Conservation (phyloP, 1,140 invertebrate species). For the Ceratoteleas bidentatus region DNA sequence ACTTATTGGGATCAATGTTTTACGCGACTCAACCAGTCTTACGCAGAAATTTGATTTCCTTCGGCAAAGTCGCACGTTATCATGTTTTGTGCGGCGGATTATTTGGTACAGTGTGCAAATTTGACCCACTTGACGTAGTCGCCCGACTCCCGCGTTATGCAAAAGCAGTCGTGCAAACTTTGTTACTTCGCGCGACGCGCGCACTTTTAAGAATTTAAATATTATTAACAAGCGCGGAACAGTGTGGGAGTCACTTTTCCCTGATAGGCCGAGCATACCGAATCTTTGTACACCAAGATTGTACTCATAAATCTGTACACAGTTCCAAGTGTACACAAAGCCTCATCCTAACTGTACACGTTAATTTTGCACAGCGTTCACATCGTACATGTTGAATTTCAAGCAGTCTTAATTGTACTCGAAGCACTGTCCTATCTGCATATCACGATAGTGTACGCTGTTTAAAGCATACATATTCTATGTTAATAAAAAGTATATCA, state of each 20-base stretch:
- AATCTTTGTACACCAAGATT: slow-evolving; percentile 62
- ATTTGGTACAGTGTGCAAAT: not conserved
- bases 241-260: slow-evolving; percentile 37
- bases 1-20: no score
- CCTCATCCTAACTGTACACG: slow-evolving; percentile 65
- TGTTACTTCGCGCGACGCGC: not conserved
- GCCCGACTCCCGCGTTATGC: not conserved
- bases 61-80: no score
- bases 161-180: not conserved
- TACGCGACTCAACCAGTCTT: no score
- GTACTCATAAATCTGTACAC: slow-evolving; percentile 62
- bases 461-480: slow-evolving; percentile 62
- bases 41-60: no score
- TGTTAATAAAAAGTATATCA: slow-evolving; percentile 63
- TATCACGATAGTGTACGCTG: slow-evolving; percentile 62
- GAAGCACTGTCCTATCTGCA: slow-evolving; percentile 67
- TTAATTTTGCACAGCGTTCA: slow-evolving; percentile 66
- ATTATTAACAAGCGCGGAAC: slow-evolving; percentile 28
- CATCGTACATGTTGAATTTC: slow-evolving; percentile 67
- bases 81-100: no score
- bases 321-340: slow-evolving; percentile 62
- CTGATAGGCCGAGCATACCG: slow-evolving; percentile 40
- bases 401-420: slow-evolving; percentile 68
- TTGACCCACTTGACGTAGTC: not conserved
- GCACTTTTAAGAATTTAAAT: slow-evolving; percentile 12